Evolutionary conservation across 2,888 invertebrate genomes (phyloP).

Genomic region (Thumatha senex): DNA sequence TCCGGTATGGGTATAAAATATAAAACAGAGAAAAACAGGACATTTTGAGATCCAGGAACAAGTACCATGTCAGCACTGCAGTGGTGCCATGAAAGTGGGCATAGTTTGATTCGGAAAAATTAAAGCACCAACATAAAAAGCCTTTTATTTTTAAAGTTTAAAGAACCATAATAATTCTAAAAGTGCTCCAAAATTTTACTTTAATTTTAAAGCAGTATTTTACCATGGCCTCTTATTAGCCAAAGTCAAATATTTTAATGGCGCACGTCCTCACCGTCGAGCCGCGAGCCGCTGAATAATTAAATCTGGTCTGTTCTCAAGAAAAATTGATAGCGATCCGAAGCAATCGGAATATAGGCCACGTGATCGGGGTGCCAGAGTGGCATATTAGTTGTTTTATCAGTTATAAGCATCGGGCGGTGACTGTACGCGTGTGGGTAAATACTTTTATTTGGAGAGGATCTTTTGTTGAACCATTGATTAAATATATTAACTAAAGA

Average conservation of each 20-base stretch:
- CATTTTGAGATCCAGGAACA: too few relatives aligned
- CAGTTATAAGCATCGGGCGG: constrained; percentile 31
- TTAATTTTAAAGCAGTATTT: too few relatives aligned
- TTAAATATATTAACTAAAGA: too few relatives aligned
- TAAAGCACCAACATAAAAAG: too few relatives aligned
- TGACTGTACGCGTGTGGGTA: constrained; percentile 26
- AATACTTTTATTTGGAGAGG: constrained; percentile 22
- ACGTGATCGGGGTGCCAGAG: constrained; percentile 57
- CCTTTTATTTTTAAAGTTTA: too few relatives aligned
- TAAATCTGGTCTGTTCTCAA: constrained; percentile 62
- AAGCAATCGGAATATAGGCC: constrained; percentile 70
- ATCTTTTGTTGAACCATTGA: constrained; percentile 9
- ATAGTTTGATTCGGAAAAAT: too few relatives aligned
- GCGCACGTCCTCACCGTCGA: constrained; percentile 33
- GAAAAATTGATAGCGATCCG: constrained; percentile 74
- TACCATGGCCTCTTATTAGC: constrained; percentile 8
- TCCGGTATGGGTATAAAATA: too few relatives aligned
- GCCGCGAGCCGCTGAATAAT: constrained; percentile 58
- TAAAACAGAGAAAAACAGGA: too few relatives aligned
- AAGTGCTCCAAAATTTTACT: too few relatives aligned
- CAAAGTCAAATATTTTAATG: constrained; percentile 27
- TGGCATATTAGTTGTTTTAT: constrained; percentile 48
- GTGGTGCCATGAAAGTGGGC: too few relatives aligned
- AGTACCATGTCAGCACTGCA: too few relatives aligned
- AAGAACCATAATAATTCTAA: too few relatives aligned